Evolutionary conservation across 2,113 vertebrate species (phyloP), one percentile per base, ranked within the genome.

Genomic region (Cinclus mexicanus): DNA sequence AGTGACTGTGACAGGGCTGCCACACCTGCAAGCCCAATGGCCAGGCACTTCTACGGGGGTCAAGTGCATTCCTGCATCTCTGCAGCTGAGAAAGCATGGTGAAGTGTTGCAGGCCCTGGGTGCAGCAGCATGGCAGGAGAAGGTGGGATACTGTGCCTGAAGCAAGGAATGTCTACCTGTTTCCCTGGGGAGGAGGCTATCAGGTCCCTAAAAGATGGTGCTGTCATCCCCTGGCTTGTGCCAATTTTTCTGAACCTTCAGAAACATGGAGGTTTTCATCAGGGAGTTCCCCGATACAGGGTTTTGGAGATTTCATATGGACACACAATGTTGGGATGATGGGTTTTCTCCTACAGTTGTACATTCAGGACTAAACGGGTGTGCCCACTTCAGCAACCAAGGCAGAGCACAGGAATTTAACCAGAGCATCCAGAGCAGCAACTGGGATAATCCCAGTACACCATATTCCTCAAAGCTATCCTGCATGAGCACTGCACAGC

Each of bases 401-500:
- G 8, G n/a, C 6, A 5, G 17, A n/a, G 35, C 4, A 3, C 0
- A 13, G 24, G 46, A 67, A 42, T 74, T 57, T 57, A 81, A 13
- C 14, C 42, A 68, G 57, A 60, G 44, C 70, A 83, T 31, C 47
- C 42, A 65, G 56, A 61, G 61, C 4, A 13, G 57, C 18, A 83
- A 14, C 37, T 35, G 44, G n/a, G 37, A 37, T 81, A 69, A 83
- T 68, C 35, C 76, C 52, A 83, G 67, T 61, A 31, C 11, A 11
- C 28, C 0, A 0, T 42, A 39, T 49, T 76, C 57, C 12, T 4
- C 50, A 81, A 25, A 74, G 60, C 50, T 52, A 6, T 49, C 71
- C 83, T 53, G 21, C 3, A 2, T 9, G 5, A 74, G 17, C 16
- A 5, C 31, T n/a, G 61, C 1, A 0, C 19, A 26, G 11, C 10